Evolutionary conservation across 2,113 vertebrate species (phyloP).

Genomic region (Carlito syrichta): DNA sequence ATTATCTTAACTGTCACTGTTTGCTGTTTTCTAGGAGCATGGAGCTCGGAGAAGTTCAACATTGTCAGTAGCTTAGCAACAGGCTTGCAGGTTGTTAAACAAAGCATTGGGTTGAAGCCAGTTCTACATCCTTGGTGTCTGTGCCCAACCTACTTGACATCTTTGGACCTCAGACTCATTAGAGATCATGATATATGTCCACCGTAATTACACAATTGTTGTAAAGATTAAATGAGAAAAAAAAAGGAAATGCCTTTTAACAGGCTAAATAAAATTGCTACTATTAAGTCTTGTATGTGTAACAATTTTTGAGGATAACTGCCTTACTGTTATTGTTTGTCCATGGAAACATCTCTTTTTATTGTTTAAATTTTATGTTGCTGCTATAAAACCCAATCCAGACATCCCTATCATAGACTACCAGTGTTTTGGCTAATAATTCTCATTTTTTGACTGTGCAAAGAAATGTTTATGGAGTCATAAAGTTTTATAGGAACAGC

Average conservation of each 20-base stretch:
- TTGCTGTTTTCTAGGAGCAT: neutral
- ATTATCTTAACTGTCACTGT: neutral
- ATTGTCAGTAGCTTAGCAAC: neutral
- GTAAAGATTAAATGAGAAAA: neutral
- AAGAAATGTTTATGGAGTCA: neutral
- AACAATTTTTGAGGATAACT: neutral
- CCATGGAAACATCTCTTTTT: neutral
- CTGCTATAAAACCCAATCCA: neutral
- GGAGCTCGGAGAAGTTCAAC: neutral
- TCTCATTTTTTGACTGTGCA: neutral
- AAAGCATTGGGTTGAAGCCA: neutral
- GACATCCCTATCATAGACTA: neutral
- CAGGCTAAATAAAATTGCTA: neutral
- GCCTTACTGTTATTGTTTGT: neutral
- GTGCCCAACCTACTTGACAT: neutral
- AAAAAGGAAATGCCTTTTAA: neutral
- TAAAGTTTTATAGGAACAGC: neutral
- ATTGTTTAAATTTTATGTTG: neutral
- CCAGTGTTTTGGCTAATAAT: neutral
- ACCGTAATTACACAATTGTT: neutral
- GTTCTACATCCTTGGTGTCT: conserved; percentile 69
- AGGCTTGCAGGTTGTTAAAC: neutral
- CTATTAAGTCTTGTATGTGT: neutral
- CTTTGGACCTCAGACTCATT: neutral
- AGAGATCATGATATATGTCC: neutral